phyloP scores from a whole-genome alignment of 2,888 invertebrate genomes.

The Rambutsinella grinnellia region DNA sequence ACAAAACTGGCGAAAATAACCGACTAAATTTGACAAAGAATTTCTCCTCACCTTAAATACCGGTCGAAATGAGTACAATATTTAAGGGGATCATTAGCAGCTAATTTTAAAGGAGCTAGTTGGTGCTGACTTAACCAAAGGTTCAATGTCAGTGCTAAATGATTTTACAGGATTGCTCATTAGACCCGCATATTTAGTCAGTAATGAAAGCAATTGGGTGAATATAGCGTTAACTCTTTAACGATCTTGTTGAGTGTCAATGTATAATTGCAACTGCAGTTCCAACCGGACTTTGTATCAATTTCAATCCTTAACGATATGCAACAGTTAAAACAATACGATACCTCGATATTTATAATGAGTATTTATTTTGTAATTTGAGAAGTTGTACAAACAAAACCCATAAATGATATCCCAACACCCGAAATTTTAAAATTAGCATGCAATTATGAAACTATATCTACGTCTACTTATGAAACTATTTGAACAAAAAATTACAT shows the following conservation, averaged over 20 bases:
- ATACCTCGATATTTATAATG: not conserved
- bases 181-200: not conserved
- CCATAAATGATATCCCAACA: no score
- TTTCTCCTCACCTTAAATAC: constrained; percentile 30
- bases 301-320: no score
- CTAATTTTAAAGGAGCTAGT: not conserved
- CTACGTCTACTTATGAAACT: not conserved
- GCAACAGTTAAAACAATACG: constrained; percentile 29
- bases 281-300: no score
- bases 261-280: no score
- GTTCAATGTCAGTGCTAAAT: not conserved
- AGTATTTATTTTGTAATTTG: not conserved
- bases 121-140: constrained; percentile 2
- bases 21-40: constrained; percentile 14
- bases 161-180: not conserved
- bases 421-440: constrained; percentile 18
- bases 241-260: not conserved
- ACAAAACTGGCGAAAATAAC: not conserved
- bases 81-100: not conserved
- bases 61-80: not conserved
- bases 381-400: no score
- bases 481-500: constrained; percentile 39
- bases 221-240: no score
- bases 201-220: no score
- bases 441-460: not conserved